Percentiles rank a stretch among this genome's conserved stretches.
Evolutionary conservation across 2,113 vertebrate genomes (phyloP).

Genomic region (Planiliza haematocheilus): DNA sequence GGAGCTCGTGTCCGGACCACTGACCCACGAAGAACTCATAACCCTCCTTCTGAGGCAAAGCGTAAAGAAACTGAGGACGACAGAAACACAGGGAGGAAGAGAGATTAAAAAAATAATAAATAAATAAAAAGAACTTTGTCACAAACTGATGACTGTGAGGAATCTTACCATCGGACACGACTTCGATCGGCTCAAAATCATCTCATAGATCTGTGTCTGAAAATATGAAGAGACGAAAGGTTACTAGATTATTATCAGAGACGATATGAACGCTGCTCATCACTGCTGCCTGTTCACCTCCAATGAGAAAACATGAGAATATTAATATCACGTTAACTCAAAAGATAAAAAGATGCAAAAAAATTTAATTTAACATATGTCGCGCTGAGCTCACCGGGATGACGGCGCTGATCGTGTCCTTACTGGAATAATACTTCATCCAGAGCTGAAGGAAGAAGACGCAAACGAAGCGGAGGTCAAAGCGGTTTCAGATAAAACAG

Average conservation of each 20-base stretch:
- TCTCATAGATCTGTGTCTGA: slow-evolving; percentile 88
- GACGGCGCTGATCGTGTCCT: slow-evolving; percentile 93
- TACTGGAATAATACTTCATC: slow-evolving; percentile 90
- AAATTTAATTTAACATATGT: too few relatives aligned
- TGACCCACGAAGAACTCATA: slow-evolving; percentile 97
- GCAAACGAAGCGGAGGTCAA: neutral
- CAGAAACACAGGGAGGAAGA: neutral
- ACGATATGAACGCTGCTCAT: too few relatives aligned
- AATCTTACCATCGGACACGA: slow-evolving; percentile 87
- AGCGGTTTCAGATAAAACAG: neutral
- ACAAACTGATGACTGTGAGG: neutral
- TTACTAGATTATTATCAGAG: neutral
- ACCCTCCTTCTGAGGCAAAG: slow-evolving; percentile 92
- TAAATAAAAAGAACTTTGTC: too few relatives aligned
- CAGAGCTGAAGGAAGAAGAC: slow-evolving; percentile 87
- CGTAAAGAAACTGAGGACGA: slow-evolving; percentile 89
- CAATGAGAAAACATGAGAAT: too few relatives aligned
- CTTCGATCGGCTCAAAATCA: slow-evolving; percentile 86
- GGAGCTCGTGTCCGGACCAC: slow-evolving; percentile 91
- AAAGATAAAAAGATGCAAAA: too few relatives aligned
- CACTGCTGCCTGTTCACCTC: too few relatives aligned
- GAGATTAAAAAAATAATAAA: neutral
- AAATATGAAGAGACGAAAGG: slow-evolving; percentile 8
- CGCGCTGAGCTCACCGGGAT: slow-evolving; percentile 96
- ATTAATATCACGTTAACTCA: too few relatives aligned